A percentile compares a stretch with the other conserved stretches of the same genome.
These are phyloP conservation scores for Macrocentrus cingulum DNA, from an alignment of 1,140 invertebrate species.

Conservation along the genomic window DNA sequence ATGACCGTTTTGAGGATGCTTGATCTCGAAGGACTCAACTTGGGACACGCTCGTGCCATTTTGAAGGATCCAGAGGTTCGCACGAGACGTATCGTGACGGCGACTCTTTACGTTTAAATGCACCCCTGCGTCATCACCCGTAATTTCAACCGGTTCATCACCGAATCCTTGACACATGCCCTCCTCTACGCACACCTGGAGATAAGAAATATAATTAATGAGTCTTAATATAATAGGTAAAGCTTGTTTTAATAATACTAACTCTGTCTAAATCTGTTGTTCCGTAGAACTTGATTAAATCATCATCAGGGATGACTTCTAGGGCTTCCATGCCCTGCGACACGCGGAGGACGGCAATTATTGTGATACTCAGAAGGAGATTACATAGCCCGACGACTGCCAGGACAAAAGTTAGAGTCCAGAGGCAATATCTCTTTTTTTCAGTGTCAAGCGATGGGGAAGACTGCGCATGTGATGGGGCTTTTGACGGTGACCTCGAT, in stretches of 20 bases:
- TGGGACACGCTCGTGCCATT: conserved; percentile 69
- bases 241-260: too few species aligned
- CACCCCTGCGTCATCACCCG: conserved; percentile 65
- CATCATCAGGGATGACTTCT: conserved; percentile 77
- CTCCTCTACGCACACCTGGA: conserved; percentile 45
- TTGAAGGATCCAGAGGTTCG: conserved; percentile 38
- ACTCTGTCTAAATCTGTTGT: conserved; percentile 73
- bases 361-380: conserved; percentile 49
- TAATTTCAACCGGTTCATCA: conserved; percentile 71
- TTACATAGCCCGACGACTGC: conserved; percentile 51
- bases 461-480: conserved; percentile 20
- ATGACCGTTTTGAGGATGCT: conserved; percentile 65
- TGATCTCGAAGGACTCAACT: conserved; percentile 69
- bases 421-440: conserved; percentile 47
- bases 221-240: too few species aligned
- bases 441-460: conserved; percentile 27
- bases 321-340: conserved; percentile 76
- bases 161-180: conserved; percentile 67
- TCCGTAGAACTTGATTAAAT: conserved; percentile 80
- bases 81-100: conserved; percentile 30
- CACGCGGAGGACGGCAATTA: conserved; percentile 52
- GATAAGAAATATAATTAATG: conserved; percentile 10
- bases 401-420: conserved; percentile 51
- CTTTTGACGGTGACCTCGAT: conserved; percentile 19
- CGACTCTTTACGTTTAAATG: conserved; percentile 60